Evolutionary conservation across 2,888 invertebrate genomes (phyloP), one percentile per base, ranked within the genome.

Genomic region (Philereme vetulata): DNA sequence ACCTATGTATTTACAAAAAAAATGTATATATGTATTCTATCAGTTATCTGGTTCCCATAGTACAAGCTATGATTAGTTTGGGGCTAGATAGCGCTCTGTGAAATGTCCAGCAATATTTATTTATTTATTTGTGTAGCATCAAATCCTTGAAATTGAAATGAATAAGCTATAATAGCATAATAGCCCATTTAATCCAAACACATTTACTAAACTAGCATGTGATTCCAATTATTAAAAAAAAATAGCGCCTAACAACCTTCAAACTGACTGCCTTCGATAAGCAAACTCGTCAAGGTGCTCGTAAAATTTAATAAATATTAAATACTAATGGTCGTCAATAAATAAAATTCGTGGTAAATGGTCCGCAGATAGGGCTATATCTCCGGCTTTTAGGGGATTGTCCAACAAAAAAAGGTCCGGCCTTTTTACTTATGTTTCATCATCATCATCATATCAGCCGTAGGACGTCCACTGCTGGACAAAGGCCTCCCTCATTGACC

Each of bases 321-420:
- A 72, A 74, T n/a, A 71, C 62, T 80, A 82, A 82, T 78, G 77
- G 76, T 68, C 72, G 75, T 50, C 77, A 77, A 79, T 80, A 78
- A 75, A 73, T 76, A 65, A 80, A 73, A 80, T 82, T 83, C 81
- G 65, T 71, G 72, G 68, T 74, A 77, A 81, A 78, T 75, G 76
- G 73, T 71, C 70, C 57, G 58, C 61, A 56, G 56, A 64, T 70
- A 72, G 51, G 44, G 35, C 6, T 44, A 2, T 2, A 21, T 2
- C 21, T 21, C 21, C 21, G 21, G 21, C 21, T 21, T 21, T 21
- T 21, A 21, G 21, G 21, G 21, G 21, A 21, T n/a, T n/a, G 2
- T 21, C 21, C 21, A 2, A 21, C 21, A 21, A 21, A 42, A n/a
- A 9, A 3, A n/a, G 3, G 1, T 51, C 11, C 50, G 56, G 10